Evolutionary conservation across 2,888 invertebrate genomes (phyloP), one percentile per base, ranked within the genome.

Genomic region (Meiosimyza platycephala): DNA sequence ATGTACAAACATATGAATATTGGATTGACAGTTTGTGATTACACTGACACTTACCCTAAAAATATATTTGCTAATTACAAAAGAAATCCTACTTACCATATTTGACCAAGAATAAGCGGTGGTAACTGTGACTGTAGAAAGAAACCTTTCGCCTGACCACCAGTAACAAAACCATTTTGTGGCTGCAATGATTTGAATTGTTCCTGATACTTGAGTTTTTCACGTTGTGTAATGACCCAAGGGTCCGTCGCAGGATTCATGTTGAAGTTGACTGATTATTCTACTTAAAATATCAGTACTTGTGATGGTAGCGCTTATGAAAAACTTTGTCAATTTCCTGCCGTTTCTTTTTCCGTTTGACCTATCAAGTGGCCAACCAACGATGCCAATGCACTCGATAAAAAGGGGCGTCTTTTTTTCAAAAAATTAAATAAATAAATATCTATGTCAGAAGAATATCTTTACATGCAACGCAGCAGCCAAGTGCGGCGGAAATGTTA

Each of bases 81-180:
- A 16, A 40, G 5, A 40, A 22, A 51, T n/a, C n/a, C 54, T 18
- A 82, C 86, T 87, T 90, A 95, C 99, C 99, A 99, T 87, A 99
- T 98, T 86, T 97, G 95, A 5, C 98, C 98, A 59, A 99, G 90
- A 69, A 96, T 89, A 4, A 92, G 90, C 0, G 97, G 95, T 7
- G 97, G 95, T 76, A 99, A 89, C 83, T 97, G 96, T 0, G 98
- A 97, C 88, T 93, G 94, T 76, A 99, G 88, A 84, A 99, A 93
- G 85, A 99, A 96, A 67, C 94, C 92, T 88, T 98, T 96, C 0
- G 98, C 99, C 84, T 97, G 96, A 72, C 94, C 95, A 0, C 97
- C 98, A 18, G 95, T 96, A 15, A 99, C 92, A 80, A 94, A 91
- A 3, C 97, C 98, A 86, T 93, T 93, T 52, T 92, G 89, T 0